phyloP scores from a whole-genome alignment of 2,888 invertebrate genomes.

The Chloromyia formosa region DNA sequence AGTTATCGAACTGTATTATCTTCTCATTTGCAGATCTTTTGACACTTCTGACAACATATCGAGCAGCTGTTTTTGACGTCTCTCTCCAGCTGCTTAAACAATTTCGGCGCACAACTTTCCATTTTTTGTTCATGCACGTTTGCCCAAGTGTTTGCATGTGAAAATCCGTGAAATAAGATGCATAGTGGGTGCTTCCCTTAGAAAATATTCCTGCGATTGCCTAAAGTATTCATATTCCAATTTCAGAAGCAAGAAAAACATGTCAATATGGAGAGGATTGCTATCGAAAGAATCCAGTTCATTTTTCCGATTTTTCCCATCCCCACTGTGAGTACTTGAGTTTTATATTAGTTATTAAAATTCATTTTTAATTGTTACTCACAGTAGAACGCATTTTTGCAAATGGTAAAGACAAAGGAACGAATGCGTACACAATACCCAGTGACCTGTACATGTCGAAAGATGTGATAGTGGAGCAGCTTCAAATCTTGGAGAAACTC shows the following conservation, averaged over 20 bases:
- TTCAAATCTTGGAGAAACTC: conserved; percentile 66
- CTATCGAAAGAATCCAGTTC: conserved; percentile 84
- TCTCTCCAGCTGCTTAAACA: too few species aligned
- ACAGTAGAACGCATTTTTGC: conserved; percentile 74
- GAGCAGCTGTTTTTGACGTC: too few species aligned
- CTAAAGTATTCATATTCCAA: background rate
- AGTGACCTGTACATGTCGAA: conserved; percentile 65
- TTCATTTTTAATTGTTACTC: conserved; percentile 13
- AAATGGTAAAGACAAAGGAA: conserved; percentile 60
- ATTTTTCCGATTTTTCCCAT: conserved; percentile 83
- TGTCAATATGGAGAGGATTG: conserved; percentile 83
- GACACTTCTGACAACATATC: too few species aligned
- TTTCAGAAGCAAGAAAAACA: conserved; percentile 61
- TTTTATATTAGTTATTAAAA: conserved; percentile 35
- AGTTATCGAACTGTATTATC: too few species aligned
- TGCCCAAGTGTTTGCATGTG: too few species aligned
- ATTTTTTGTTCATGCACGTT: too few species aligned
- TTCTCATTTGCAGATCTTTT: too few species aligned
- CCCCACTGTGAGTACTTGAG: conserved; percentile 72
- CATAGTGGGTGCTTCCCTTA: too few species aligned
- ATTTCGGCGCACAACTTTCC: too few species aligned
- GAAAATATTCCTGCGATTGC: too few species aligned
- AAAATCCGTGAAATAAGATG: too few species aligned
- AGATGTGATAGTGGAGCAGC: conserved; percentile 70
- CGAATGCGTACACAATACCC: conserved; percentile 68